A percentile compares a stretch with the other conserved stretches of the same genome.
Evolutionary conservation across 2,113 vertebrate genomes (phyloP).

Genomic region (Rhombomys opimus): DNA sequence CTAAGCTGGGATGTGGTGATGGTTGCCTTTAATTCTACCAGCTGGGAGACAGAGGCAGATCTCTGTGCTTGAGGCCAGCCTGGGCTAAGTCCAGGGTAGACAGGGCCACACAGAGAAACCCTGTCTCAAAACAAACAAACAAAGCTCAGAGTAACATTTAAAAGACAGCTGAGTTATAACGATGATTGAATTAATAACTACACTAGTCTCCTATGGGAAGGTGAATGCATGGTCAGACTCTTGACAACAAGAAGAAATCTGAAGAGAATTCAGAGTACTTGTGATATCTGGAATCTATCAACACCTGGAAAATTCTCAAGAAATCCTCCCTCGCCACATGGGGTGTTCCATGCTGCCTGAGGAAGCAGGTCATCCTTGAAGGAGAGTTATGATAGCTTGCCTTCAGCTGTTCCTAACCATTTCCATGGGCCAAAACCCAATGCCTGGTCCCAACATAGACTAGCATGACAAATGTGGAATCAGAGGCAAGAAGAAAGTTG

Average conservation of each 20-base stretch:
- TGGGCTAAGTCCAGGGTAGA: too few relatives aligned
- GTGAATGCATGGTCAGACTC: neutral
- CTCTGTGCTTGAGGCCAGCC: too few relatives aligned
- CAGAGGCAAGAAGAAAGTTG: neutral
- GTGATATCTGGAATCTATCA: neutral
- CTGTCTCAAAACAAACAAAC: neutral
- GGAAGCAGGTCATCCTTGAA: neutral
- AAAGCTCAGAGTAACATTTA: neutral
- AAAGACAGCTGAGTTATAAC: neutral
- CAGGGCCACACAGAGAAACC: too few relatives aligned
- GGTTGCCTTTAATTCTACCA: too few relatives aligned
- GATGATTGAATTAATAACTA: neutral
- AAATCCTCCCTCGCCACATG: neutral
- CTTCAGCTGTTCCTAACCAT: too few relatives aligned
- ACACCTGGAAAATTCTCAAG: neutral
- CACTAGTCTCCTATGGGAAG: neutral
- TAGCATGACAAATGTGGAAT: neutral
- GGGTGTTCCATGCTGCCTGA: neutral
- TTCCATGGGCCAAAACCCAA: neutral
- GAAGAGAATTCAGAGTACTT: neutral
- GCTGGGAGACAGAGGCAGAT: too few relatives aligned
- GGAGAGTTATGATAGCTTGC: neutral
- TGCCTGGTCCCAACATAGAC: neutral
- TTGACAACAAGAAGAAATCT: neutral
- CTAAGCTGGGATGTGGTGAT: too few relatives aligned